A percentile compares a stretch with the other conserved stretches of the same genome.
Evolutionary conservation across 2,888 invertebrate species (phyloP).

Genomic region (Pollenia labialis): DNA sequence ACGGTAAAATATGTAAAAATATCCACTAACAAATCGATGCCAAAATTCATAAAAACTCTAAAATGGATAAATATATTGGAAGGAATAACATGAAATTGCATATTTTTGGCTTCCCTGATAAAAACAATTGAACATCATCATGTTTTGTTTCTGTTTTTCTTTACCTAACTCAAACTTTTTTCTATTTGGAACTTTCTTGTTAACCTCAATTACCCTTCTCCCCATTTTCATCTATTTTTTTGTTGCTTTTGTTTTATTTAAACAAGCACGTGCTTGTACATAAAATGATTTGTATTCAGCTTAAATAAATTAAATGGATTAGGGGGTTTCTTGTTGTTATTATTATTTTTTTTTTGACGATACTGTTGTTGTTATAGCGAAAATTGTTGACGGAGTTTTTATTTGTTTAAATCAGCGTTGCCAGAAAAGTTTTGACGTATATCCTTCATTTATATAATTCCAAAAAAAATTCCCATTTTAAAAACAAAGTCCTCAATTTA

Average conservation of each 20-base stretch:
- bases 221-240: neutral
- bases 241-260: neutral
- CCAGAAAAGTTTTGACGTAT: too few species aligned
- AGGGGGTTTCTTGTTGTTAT: neutral
- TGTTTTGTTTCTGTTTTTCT: constrained; percentile 3
- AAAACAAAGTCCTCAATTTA: too few species aligned
- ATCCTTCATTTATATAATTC: too few species aligned
- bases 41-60: too few species aligned
- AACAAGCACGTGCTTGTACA: constrained; percentile 9
- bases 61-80: too few species aligned
- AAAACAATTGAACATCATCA: constrained; percentile 17
- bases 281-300: constrained; percentile 22
- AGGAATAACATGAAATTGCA: too few species aligned
- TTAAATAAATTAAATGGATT: constrained; percentile 52
- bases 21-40: too few species aligned
- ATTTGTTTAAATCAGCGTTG: neutral
- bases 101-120: neutral
- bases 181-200: neutral
- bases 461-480: too few species aligned
- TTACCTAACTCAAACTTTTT: neutral
- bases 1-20: too few species aligned
- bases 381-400: too few species aligned
- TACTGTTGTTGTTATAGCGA: neutral
- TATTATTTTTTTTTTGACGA: neutral
- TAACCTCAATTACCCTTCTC: neutral